phyloP scores from a whole-genome alignment of 2,797 vertebrate genomes.

The Tiaroga cobitis region DNA sequence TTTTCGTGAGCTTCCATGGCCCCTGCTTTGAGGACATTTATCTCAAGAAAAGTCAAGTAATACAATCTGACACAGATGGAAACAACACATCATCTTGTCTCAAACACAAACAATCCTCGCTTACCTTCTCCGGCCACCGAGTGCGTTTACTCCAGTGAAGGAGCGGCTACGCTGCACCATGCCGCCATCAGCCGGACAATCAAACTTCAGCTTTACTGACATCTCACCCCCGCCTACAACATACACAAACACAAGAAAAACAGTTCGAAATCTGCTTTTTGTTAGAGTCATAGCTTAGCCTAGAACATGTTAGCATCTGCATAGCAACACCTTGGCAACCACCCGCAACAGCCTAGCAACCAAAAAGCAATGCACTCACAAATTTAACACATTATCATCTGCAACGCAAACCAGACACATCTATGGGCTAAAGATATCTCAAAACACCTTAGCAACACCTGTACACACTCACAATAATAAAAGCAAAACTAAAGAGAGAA shows the following conservation, averaged over 20 bases:
- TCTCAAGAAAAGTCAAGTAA: slow-evolving; percentile 2
- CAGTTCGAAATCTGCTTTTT: slow-evolving; percentile 19
- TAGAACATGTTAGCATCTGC: neutral
- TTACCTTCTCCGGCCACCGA: slow-evolving; percentile 83
- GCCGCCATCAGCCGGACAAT: slow-evolving; percentile 81
- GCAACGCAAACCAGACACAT: neutral
- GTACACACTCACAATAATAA: neutral
- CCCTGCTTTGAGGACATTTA: neutral
- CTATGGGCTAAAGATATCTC: neutral
- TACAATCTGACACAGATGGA: neutral
- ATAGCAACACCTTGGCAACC: neutral
- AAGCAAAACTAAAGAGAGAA: neutral
- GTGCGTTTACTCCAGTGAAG: slow-evolving; percentile 88
- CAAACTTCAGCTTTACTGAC: slow-evolving; percentile 92
- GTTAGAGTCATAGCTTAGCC: neutral
- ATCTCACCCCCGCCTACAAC: slow-evolving; percentile 74
- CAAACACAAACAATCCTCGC: slow-evolving; percentile 11
- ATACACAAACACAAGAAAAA: slow-evolving; percentile 33
- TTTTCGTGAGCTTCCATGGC: neutral
- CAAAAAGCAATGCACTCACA: neutral
- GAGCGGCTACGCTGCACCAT: slow-evolving; percentile 88
- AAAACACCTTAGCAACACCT: neutral
- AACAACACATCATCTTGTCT: neutral
- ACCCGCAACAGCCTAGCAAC: neutral
- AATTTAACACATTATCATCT: neutral